A percentile compares a stretch with the other conserved stretches of the same genome.
phyloP scores from a whole-genome alignment of 2,797 vertebrate species.

The Tiaroga cobitis region DNA sequence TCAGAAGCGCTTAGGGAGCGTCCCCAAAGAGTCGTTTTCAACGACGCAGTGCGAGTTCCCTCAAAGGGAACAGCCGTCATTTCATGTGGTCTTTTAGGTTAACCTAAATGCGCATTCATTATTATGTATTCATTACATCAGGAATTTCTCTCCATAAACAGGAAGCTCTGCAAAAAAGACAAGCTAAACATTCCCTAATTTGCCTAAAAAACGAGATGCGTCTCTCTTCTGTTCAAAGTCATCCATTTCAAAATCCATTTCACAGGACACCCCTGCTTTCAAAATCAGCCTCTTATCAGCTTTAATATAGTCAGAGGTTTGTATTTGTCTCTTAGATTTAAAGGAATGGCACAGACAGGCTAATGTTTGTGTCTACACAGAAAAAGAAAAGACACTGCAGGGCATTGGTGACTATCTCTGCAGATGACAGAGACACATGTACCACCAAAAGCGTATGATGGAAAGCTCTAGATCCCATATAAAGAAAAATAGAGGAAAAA shows the following conservation, averaged over 20 bases:
- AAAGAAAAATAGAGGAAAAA: not conserved
- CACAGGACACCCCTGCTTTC: not conserved
- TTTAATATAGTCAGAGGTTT: slow-evolving; percentile 39
- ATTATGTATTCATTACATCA: not conserved
- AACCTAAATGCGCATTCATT: not conserved
- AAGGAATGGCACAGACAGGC: not conserved
- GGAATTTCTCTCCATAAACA: not conserved
- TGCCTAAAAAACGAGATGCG: not conserved
- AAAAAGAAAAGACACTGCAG: not conserved
- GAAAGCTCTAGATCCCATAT: not conserved
- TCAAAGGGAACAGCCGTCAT: too few species aligned
- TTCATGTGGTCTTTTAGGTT: not conserved
- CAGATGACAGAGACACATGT: slow-evolving; percentile 12
- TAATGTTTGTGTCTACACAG: not conserved
- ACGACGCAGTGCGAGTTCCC: too few species aligned
- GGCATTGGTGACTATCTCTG: slow-evolving; percentile 9
- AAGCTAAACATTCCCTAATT: not conserved
- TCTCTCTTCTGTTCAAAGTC: not conserved
- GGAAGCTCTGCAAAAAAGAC: not conserved
- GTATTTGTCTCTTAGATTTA: slow-evolving; percentile 12
- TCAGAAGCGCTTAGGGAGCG: too few species aligned
- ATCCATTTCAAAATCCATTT: not conserved
- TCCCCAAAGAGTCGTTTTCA: too few species aligned
- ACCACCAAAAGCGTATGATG: not conserved
- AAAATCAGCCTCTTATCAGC: slow-evolving; percentile 27